Base-by-base conservation (phyloP, 2,888 invertebrate genomes). In the Dioctria linearis region DNA sequence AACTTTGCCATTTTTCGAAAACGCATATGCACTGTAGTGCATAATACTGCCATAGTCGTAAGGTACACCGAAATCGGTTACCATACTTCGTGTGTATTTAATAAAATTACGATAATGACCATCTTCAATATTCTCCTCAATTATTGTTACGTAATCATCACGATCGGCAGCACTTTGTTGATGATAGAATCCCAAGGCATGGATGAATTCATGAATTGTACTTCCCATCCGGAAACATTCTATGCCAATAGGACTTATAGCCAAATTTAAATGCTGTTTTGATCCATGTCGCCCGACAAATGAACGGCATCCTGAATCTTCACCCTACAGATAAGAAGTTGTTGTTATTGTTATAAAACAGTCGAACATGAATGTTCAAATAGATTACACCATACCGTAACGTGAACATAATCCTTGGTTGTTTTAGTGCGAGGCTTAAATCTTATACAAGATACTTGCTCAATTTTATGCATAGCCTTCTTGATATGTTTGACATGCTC, bases 131-230 rank as follows among this genome's bases (percentile, higher is more conserved):
- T 89, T 88, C 46, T 87, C 88, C 79, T 82, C 82, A 3, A 90
- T 89, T 63, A 95, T 91, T 0, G 85, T 87, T 0, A 94, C 93
- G 84, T 90, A 94, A 39, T 93, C 90, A 85, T 95, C 95, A 0
- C 95, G 90, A 85, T 95, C 94, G 4, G 91, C 91, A 0, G 95
- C 91, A 85, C 93, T 95, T 86, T 95, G 95, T 85, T 95, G 95
- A 86, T 95, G 95, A 86, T 93, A 90, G 87, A 95, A 95, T 0
- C 95, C 95, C 5, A 93, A 85, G 0, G 93, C 93, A 85, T 96
- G 95, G 86, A 95, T 46, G 8, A 46, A 46, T 46, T 46, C 46
- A 46, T 46, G 46, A 46, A 46, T 46, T 46, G 8, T 46, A 0
- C 95, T 95, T 3, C 86, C 88, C 61, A 86, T 73, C 2, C 86